Evolutionary conservation across 2,113 vertebrate species (phyloP).

Genomic region (Cyprinus carpio): DNA sequence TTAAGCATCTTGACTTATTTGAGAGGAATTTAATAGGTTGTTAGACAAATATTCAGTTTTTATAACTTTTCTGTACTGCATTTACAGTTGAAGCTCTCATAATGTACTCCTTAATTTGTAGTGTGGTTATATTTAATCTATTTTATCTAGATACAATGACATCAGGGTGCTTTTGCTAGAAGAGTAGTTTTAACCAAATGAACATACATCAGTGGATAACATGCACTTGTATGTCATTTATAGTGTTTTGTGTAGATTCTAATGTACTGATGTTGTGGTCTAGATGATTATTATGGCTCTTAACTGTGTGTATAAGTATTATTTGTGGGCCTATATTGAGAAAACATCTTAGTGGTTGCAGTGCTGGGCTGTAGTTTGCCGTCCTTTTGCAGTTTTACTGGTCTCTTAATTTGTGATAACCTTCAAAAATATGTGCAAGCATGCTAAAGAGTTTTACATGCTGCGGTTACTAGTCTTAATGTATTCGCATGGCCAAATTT

Average conservation of each 20-base stretch:
- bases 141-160: not conserved
- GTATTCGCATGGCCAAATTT: conserved; percentile 30
- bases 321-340: not conserved
- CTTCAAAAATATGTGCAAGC: not conserved
- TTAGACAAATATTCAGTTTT: not conserved
- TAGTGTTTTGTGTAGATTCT: not conserved
- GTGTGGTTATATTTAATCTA: not conserved
- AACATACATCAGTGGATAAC: conserved; percentile 15
- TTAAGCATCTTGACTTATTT: no score
- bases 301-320: not conserved
- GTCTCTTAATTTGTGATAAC: not conserved
- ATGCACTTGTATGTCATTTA: conserved; percentile 32
- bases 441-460: not conserved
- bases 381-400: not conserved
- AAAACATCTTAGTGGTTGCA: not conserved
- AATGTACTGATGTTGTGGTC: not conserved
- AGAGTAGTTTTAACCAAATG: not conserved
- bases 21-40: not conserved
- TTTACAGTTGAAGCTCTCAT: not conserved
- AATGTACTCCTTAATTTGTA: not conserved
- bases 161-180: not conserved
- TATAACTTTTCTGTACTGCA: not conserved
- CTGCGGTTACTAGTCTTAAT: not conserved
- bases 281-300: not conserved
- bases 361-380: not conserved